phyloP scores from a whole-genome alignment of 2,888 invertebrate genomes.

The Norana najaformis region DNA sequence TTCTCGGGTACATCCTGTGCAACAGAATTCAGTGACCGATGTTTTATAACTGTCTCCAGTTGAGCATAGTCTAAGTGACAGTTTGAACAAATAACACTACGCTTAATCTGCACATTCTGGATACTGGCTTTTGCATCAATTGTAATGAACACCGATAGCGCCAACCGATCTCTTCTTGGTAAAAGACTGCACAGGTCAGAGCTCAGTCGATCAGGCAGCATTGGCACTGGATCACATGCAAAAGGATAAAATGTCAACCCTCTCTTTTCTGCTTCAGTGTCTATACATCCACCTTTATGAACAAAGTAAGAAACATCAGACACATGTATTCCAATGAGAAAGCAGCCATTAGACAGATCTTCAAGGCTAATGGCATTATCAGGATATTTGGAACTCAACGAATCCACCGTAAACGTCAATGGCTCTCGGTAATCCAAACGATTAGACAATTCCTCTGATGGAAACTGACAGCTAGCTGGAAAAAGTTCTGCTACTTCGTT shows the following conservation, averaged over 20 bases:
- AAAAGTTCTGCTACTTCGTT: conserved; percentile 47
- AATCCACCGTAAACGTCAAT: conserved; percentile 88
- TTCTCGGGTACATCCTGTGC: not conserved
- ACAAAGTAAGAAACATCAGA: conserved; percentile 88
- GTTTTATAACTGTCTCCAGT: conserved; percentile 25
- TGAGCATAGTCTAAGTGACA: conserved; percentile 28
- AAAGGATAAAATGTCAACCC: conserved; percentile 69
- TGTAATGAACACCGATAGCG: conserved; percentile 89
- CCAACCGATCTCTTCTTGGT: conserved; percentile 66
- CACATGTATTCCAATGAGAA: conserved; percentile 79
- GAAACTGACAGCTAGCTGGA: conserved; percentile 48
- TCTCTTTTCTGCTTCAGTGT: conserved; percentile 73
- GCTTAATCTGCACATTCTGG: conserved; percentile 20
- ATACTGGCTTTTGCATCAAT: conserved; percentile 73
- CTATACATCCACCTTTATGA: conserved; percentile 70
- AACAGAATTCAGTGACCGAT: not conserved
- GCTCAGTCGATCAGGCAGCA: conserved; percentile 86
- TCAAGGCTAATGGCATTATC: conserved; percentile 90
- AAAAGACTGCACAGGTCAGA: conserved; percentile 65
- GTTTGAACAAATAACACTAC: conserved; percentile 27
- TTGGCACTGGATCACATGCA: conserved; percentile 73
- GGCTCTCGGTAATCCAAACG: conserved; percentile 63
- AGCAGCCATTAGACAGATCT: conserved; percentile 69
- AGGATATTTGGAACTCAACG: conserved; percentile 83
- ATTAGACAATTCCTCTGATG: conserved; percentile 46